Base-by-base conservation (phyloP, 2,888 invertebrate species). In the Melitaea athalia region DNA sequence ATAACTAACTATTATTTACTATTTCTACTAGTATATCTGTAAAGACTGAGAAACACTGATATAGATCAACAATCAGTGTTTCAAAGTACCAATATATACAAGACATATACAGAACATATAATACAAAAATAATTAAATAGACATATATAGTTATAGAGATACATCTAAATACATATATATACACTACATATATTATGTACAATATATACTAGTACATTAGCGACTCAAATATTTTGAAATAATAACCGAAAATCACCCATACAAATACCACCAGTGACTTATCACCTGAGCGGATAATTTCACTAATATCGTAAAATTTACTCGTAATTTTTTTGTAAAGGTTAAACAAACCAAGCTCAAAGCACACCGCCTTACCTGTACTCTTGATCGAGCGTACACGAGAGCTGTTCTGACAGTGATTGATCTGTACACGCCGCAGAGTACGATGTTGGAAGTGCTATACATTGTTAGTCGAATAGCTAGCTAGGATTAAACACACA, bases 301-400 rank as follows among this genome's bases (percentile, higher is more conserved):
- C 33, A n/a, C 14, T 38, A 55, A 55, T 33, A 14, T 52, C 24
- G 17, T 14, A 55, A 55, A 55, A 55, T n/a, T n/a, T 31, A 33
- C 7, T 33, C 38, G 7, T 55, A 31, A 55, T 33, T n/a, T 7
- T 33, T 55, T 55, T 55, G 12, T n/a, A 14, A 55, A 55, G 55
- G 45, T 50, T 24, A 42, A 53, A 60, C 47, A 64, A 63, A 14
- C 53, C 69, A 52, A 65, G 64, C 64, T 61, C 57, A 62, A 72
- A 69, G 67, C 71, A 67, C 69, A 69, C 72, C 63, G 71, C 66
- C 67, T 73, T 73, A 74, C 75, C 75, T 74, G 75, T 71, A 65
- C 67, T 65, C 74, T 69, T 76, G 76, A 76, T 74, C 68, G 71
- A 76, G 66, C 64, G 71, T 49, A 69, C 64, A 64, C 67, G 69